Percentiles rank a stretch among this genome's conserved stretches.
phyloP scores from a whole-genome alignment of 2,888 invertebrate species.

The Caenorhabditis sp. region DNA sequence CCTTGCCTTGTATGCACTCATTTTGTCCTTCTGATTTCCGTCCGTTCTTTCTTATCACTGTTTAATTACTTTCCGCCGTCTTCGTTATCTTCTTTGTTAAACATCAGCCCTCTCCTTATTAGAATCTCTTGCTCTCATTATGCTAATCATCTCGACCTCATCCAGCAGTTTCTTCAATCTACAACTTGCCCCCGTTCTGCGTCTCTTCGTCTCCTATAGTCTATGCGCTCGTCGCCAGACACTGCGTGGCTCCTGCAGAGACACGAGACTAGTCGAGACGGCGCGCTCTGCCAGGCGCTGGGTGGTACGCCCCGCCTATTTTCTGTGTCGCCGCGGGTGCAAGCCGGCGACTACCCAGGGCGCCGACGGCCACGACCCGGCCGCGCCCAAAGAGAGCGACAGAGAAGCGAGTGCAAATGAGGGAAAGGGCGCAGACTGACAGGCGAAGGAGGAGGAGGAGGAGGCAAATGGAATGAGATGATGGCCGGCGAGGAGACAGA shows the following conservation, averaged over 20 bases:
- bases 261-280: slow-evolving; percentile 23
- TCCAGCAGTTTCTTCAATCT: slow-evolving; percentile 13
- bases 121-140: slow-evolving; percentile 2
- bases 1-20: too few species aligned
- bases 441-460: slow-evolving; percentile 18
- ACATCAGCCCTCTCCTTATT: too few species aligned
- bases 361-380: slow-evolving; percentile 47
- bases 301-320: slow-evolving; percentile 58
- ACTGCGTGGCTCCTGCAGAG: slow-evolving; percentile 43
- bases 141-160: slow-evolving; percentile 10
- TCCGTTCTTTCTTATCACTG: too few species aligned
- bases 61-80: too few species aligned
- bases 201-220: slow-evolving; percentile 42
- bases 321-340: slow-evolving; percentile 47
- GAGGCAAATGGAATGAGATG: slow-evolving; percentile 25
- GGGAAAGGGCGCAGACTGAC: slow-evolving; percentile 5
- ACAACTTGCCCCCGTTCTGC: slow-evolving; percentile 19
- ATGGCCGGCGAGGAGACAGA: slow-evolving; percentile 10
- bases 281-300: slow-evolving; percentile 55
- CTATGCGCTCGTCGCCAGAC: slow-evolving; percentile 24
- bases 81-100: too few species aligned
- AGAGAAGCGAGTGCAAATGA: slow-evolving; percentile 27
- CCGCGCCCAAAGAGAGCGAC: slow-evolving; percentile 36
- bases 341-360: slow-evolving; percentile 54
- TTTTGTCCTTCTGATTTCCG: too few species aligned